Evolutionary conservation across 2,797 vertebrate species (phyloP).

Genomic region (Rhadinocentrus ornatus): DNA sequence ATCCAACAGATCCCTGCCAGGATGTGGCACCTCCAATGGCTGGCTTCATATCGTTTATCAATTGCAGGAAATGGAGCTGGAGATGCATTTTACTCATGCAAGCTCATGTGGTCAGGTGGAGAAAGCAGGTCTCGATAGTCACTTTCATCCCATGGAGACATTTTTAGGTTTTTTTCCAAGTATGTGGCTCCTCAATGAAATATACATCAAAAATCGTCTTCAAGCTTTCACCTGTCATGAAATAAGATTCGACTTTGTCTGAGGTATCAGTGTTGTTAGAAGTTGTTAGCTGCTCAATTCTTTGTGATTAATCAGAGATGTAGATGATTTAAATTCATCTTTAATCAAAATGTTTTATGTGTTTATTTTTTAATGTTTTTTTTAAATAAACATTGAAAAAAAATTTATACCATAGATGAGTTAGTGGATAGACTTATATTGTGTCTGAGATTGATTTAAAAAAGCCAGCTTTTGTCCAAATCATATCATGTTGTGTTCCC

Average conservation of each 20-base stretch:
- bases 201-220: slow-evolving; percentile 58
- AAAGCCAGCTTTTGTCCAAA: background rate
- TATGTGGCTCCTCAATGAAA: slow-evolving; percentile 52
- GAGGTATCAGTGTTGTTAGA: slow-evolving; percentile 41
- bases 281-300: slow-evolving; percentile 17
- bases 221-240: slow-evolving; percentile 55
- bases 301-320: background rate
- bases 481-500: background rate
- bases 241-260: slow-evolving; percentile 60
- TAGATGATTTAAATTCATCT: background rate
- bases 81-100: slow-evolving; percentile 45
- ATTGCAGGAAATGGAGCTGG: slow-evolving; percentile 48
- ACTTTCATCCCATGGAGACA: slow-evolving; percentile 55
- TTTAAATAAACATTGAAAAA: background rate
- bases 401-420: background rate
- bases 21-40: slow-evolving; percentile 39
- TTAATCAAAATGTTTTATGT: background rate
- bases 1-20: slow-evolving; percentile 25
- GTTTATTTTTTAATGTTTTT: background rate
- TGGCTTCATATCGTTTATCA: slow-evolving; percentile 41
- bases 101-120: slow-evolving; percentile 35
- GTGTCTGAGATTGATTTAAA: background rate
- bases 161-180: slow-evolving; percentile 3
- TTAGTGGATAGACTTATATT: background rate
- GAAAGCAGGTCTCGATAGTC: slow-evolving; percentile 11